Evolutionary conservation across 2,888 invertebrate species (phyloP), one percentile per base, ranked within the genome.

Genomic region (Miltochrista miniata): DNA sequence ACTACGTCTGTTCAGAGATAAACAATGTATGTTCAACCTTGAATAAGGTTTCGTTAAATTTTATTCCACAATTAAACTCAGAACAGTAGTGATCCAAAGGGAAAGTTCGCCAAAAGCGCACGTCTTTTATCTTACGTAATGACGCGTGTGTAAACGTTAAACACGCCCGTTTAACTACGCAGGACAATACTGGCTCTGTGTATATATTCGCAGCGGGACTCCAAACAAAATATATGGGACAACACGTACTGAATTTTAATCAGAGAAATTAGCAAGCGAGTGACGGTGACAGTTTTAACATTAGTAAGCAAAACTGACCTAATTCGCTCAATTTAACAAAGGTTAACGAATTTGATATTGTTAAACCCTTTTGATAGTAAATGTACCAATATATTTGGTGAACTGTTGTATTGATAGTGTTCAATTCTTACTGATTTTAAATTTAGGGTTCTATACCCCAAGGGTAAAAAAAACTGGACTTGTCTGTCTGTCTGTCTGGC

Each of bases 181-280:
- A 72, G 69, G 67, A 79, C 79, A 77, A 72, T 71, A 69, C 71
- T 57, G 63, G 58, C 57, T n/a, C n/a, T 55, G 60, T 63, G 65
- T 68, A 68, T 78, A 72, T 24, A 24, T 24, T 73, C 76, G 74
- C 72, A 56, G 57, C 65, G 72, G 72, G 69, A 69, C 72, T 70
- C 79, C 78, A 79, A 79, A 82, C 78, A 77, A 77, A 83, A 83
- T 79, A 77, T 76, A 81, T 81, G 80, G 74, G 58, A 59, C 64
- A 68, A 74, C 74, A 76, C 71, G 68, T 54, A 59, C 62, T 56
- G 85, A 82, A 84, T 85, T 80, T 83, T 81, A 85, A 85, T 81
- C 76, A 82, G 70, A 64, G 72, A 61, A 72, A 84, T 79, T 76
- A 71, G 61, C 68, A 58, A 59, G 44, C 59, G 68, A 68, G 56